These are phyloP conservation scores for Aleiodes testaceus DNA, from an alignment of 2,888 invertebrate species.

Conservation along the genomic window DNA sequence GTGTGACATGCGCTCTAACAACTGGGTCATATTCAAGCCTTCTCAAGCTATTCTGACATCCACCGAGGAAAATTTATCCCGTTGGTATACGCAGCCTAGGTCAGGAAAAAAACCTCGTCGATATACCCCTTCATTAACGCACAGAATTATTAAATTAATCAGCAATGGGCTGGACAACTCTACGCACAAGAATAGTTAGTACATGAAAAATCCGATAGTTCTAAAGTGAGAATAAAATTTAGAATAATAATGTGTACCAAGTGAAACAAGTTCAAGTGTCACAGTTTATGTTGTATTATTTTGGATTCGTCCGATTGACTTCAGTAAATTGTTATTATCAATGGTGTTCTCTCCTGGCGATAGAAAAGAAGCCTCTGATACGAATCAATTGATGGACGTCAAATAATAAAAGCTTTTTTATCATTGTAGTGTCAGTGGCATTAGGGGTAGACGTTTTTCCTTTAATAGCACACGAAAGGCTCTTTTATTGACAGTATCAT, in stretches of 20 bases:
- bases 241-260: not conserved
- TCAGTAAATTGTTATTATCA: too few species aligned
- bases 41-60: constrained; percentile 52
- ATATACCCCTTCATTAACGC: constrained; percentile 41
- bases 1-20: constrained; percentile 69
- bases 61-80: constrained; percentile 55
- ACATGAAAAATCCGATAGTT: constrained; percentile 37
- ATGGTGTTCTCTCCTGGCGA: too few species aligned
- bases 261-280: constrained; percentile 23
- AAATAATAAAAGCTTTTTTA: too few species aligned
- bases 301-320: too few species aligned
- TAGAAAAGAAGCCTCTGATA: too few species aligned
- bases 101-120: constrained; percentile 54
- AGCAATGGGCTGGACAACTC: constrained; percentile 77
- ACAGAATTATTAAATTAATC: constrained; percentile 34
- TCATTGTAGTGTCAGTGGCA: too few species aligned
- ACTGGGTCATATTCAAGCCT: constrained; percentile 67
- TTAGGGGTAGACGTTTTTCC: too few species aligned
- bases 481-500: too few species aligned
- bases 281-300: not conserved
- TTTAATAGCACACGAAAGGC: too few species aligned
- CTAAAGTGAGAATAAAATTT: too few species aligned
- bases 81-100: constrained; percentile 55
- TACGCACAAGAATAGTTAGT: constrained; percentile 77
- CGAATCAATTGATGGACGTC: too few species aligned